Evolutionary conservation across 2,113 vertebrate species (phyloP), one percentile per base, ranked within the genome.

Genomic region (Thinocorus orbignyianus): DNA sequence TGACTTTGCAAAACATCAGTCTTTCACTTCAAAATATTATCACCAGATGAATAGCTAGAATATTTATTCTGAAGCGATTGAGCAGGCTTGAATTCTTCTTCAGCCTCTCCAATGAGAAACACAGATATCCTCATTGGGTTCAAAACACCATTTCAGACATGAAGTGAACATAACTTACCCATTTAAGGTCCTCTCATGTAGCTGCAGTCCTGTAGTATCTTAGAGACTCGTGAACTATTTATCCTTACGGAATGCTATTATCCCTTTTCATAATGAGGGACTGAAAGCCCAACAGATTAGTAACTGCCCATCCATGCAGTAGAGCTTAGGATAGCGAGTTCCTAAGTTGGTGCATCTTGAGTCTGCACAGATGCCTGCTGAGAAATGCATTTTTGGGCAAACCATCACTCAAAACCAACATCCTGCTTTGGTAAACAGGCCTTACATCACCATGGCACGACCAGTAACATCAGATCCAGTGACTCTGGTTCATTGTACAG

Each of bases 381-480:
- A 88, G n/a, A 82, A 62, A 61, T 12, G 6, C 6, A 31, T 46
- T 89, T 91, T 70, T 28, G 42, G 31, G 25, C 52, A 48, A 83
- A 54, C 2, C 31, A 66, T 61, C 14, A 10, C 13, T 28, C 3
- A 2, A 61, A 81, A 14, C 79, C 12, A 10, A 49, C 0, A 0
- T 25, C 22, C 54, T 88, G 66, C n/a, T 72, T 73, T 31, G 48
- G 25, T 7, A 72, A 35, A 7, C 30, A 82, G 44, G 33, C 18
- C 44, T 72, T n/a, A n/a, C 11, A 37, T 3, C 41, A 39, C 16
- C 30, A 12, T 6, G 17, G 46, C 37, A 41, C 5, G 1, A 42
- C 18, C 3, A 1, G 35, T 24, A 72, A 13, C 8, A 7, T 6
- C 0, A 0, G 10, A 30, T 18, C 25, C 14, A 10, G 48, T 1